phyloP scores from a whole-genome alignment of 2,888 invertebrate species.

The Oscheius myriophilus region DNA sequence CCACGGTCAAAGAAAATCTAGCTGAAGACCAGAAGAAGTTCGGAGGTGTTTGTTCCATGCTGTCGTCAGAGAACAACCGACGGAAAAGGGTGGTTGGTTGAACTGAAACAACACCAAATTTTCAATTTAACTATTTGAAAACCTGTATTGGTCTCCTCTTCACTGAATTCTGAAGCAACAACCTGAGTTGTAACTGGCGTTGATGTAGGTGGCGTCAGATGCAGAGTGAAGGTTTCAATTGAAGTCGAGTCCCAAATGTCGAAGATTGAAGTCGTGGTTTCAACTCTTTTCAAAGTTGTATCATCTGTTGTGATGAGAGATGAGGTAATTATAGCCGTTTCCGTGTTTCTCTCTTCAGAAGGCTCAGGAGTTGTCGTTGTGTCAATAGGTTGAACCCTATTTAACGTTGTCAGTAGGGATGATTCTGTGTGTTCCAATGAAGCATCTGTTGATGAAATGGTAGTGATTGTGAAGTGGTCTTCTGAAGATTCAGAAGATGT shows the following conservation, averaged over 20 bases:
- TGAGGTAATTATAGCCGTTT: neutral
- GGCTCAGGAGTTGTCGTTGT: neutral
- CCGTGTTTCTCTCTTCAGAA: neutral
- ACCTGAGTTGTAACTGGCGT: slow-evolving; percentile 17
- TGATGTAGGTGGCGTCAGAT: slow-evolving; percentile 1
- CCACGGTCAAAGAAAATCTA: slow-evolving; percentile 12
- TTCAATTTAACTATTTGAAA: no score
- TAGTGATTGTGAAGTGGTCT: neutral
- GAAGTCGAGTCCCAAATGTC: neutral
- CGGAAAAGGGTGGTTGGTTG: no score
- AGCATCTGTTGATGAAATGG: neutral
- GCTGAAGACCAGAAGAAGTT: slow-evolving; percentile 48
- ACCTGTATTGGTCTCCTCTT: neutral
- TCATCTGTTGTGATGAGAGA: neutral
- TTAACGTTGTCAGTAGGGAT: neutral
- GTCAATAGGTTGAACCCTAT: neutral
- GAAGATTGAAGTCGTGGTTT: neutral
- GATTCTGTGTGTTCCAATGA: neutral
- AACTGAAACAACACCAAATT: no score
- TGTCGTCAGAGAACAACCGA: slow-evolving; percentile 47
- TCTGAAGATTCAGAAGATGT: slow-evolving; percentile 27
- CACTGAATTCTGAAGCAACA: slow-evolving; percentile 2
- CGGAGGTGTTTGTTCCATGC: slow-evolving; percentile 50
- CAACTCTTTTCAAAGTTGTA: neutral
- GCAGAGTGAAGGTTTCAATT: no score